These are phyloP conservation scores for Homarus americanus DNA, from an alignment of 1,140 invertebrate genomes.

Conservation along the genomic window DNA sequence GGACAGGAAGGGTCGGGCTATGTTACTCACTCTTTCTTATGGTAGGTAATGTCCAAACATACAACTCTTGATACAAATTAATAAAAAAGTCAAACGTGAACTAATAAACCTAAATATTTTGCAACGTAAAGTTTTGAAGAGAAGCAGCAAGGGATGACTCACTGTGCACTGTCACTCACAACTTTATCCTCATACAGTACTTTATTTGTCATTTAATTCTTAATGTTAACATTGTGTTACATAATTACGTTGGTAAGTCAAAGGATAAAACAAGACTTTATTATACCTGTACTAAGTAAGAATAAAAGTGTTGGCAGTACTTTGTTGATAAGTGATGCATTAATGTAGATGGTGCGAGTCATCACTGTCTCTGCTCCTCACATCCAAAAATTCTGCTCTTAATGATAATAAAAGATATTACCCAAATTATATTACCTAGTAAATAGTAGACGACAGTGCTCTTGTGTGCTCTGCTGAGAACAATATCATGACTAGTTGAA, in stretches of 20 bases:
- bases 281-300: too few relatives aligned
- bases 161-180: neutral
- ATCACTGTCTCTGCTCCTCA: too few relatives aligned
- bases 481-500: slow-evolving; percentile 43
- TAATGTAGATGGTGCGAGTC: neutral
- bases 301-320: too few relatives aligned
- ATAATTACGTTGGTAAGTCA: too few relatives aligned
- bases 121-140: neutral
- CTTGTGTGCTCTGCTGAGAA: neutral
- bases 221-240: too few relatives aligned
- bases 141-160: too few relatives aligned
- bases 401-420: too few relatives aligned
- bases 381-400: too few relatives aligned
- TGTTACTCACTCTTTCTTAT: neutral
- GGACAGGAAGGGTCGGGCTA: neutral
- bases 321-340: neutral
- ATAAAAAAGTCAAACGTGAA: neutral
- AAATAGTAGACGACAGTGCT: neutral
- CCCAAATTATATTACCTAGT: neutral
- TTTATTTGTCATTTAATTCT: too few relatives aligned
- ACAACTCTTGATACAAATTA: neutral
- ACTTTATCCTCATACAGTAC: too few relatives aligned
- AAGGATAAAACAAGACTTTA: too few relatives aligned
- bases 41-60: neutral
- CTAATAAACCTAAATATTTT: neutral